Percentiles rank a stretch among this genome's conserved stretches.
Evolutionary conservation across 1,140 invertebrate species (phyloP).

Genomic region (Danaus melanippus): DNA sequence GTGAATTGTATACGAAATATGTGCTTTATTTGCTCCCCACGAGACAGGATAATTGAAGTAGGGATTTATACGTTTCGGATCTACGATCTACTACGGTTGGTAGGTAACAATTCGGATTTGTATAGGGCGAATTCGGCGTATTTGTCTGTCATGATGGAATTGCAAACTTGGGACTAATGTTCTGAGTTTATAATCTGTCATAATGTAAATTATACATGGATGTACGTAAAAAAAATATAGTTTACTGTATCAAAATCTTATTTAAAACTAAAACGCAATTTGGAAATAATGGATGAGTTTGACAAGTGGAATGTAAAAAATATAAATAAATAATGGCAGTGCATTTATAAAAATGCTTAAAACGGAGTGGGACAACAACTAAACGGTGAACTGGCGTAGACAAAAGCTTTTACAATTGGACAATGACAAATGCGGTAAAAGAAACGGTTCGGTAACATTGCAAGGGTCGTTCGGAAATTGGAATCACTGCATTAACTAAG

Average conservation of each 20-base stretch:
- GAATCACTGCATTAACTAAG: constrained; percentile 50
- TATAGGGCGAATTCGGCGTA: constrained; percentile 26
- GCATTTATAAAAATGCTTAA: constrained; percentile 20
- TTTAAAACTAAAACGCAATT: no score
- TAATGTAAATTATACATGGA: constrained; percentile 2
- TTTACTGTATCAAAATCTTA: no score
- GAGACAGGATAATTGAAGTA: constrained; percentile 64
- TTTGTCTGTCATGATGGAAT: constrained; percentile 20
- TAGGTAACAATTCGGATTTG: constrained; percentile 24
- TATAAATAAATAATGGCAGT: constrained; percentile 13
- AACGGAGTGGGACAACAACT: constrained; percentile 18
- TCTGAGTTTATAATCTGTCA: neutral
- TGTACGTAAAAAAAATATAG: neutral
- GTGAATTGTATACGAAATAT: constrained; percentile 54
- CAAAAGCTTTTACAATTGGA: constrained; percentile 49
- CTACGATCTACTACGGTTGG: constrained; percentile 36
- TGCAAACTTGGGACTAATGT: neutral
- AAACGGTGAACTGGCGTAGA: constrained; percentile 29
- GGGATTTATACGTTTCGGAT: constrained; percentile 63
- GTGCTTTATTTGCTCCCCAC: constrained; percentile 56
- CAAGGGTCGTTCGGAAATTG: constrained; percentile 55
- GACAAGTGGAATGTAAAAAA: constrained; percentile 9
- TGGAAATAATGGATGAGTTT: no score
- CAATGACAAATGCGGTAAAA: constrained; percentile 60
- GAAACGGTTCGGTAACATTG: constrained; percentile 31